Percentiles rank a stretch among this genome's conserved stretches.
These are phyloP conservation scores for Allolobophora icterica DNA, from an alignment of 2,888 invertebrate species.

Conservation along the genomic window DNA sequence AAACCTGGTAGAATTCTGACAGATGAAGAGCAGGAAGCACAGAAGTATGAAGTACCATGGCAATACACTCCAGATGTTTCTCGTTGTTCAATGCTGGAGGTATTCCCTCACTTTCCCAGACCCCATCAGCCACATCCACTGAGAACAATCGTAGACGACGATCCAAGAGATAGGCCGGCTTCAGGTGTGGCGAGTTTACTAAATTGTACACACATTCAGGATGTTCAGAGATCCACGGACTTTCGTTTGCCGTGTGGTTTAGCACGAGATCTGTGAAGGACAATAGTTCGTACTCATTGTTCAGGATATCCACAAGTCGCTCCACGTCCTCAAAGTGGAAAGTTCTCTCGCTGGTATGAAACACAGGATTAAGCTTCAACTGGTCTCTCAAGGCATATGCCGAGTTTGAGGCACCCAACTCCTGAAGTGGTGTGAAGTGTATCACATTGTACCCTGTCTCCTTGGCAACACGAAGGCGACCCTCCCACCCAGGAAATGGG, in stretches of 20 bases:
- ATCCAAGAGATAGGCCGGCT: slow-evolving; percentile 92
- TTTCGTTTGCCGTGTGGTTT: slow-evolving; percentile 96
- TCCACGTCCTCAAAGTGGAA: slow-evolving; percentile 72
- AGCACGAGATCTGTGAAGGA: slow-evolving; percentile 95
- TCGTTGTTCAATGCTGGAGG: slow-evolving; percentile 72
- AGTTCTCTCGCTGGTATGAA: slow-evolving; percentile 45
- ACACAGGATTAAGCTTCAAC: slow-evolving; percentile 70
- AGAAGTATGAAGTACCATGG: slow-evolving; percentile 73
- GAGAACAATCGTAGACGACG: slow-evolving; percentile 78
- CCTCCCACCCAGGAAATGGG: slow-evolving; percentile 85
- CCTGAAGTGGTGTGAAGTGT: slow-evolving; percentile 95
- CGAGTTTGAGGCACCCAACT: slow-evolving; percentile 87
- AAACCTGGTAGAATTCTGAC: slow-evolving; percentile 82
- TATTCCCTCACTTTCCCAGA: slow-evolving; percentile 77
- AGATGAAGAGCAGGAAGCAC: slow-evolving; percentile 79
- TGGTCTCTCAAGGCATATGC: slow-evolving; percentile 91
- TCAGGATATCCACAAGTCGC: slow-evolving; percentile 77
- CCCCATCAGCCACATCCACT: slow-evolving; percentile 75
- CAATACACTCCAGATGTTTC: slow-evolving; percentile 78
- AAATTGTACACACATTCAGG: slow-evolving; percentile 93
- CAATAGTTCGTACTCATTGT: slow-evolving; percentile 84
- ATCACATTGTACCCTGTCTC: slow-evolving; percentile 94
- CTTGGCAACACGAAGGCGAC: slow-evolving; percentile 79
- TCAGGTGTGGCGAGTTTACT: slow-evolving; percentile 85
- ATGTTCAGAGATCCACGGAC: slow-evolving; percentile 83